phyloP scores from a whole-genome alignment of 2,113 vertebrate species.

The Mesoclemmys tuberculata region DNA sequence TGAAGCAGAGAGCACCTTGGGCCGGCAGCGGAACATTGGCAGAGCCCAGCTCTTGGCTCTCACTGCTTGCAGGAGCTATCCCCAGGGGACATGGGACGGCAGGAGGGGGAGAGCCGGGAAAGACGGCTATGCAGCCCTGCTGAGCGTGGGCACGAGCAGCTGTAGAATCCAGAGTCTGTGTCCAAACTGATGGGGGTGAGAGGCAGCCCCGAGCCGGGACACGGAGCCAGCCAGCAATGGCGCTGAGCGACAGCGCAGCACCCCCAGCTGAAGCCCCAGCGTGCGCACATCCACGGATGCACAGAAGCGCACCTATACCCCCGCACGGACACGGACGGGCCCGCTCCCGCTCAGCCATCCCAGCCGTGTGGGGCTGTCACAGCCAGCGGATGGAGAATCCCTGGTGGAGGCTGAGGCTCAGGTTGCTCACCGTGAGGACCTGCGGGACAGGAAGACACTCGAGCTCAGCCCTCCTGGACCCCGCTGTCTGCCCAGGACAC shows the following conservation, averaged over 20 bases:
- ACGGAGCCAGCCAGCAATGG: no score
- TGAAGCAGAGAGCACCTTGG: not conserved
- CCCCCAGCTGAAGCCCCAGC: rapidly evolving
- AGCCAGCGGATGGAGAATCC: conserved; percentile 88
- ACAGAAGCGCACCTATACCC: no score
- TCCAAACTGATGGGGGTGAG: not conserved
- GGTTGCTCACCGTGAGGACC: conserved; percentile 81
- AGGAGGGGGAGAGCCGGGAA: no score
- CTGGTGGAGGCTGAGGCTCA: conserved; percentile 81
- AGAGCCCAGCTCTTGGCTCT: not conserved
- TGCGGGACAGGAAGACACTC: conserved; percentile 21
- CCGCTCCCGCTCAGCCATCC: not conserved
- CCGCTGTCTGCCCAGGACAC: no score
- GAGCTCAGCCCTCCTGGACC: not conserved
- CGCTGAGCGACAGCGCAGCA: not conserved
- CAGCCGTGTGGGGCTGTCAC: conserved; percentile 30
- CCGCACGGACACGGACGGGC: not conserved
- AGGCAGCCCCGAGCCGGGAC: no score
- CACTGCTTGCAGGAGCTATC: not conserved
- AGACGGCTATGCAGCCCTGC: not conserved
- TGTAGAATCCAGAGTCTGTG: not conserved
- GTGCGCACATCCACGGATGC: not conserved
- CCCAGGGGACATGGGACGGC: not conserved
- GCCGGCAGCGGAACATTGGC: not conserved
- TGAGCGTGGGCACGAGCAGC: not conserved